Evolutionary conservation across 1,140 invertebrate genomes (phyloP).

Genomic region (Macrostomum lignano): DNA sequence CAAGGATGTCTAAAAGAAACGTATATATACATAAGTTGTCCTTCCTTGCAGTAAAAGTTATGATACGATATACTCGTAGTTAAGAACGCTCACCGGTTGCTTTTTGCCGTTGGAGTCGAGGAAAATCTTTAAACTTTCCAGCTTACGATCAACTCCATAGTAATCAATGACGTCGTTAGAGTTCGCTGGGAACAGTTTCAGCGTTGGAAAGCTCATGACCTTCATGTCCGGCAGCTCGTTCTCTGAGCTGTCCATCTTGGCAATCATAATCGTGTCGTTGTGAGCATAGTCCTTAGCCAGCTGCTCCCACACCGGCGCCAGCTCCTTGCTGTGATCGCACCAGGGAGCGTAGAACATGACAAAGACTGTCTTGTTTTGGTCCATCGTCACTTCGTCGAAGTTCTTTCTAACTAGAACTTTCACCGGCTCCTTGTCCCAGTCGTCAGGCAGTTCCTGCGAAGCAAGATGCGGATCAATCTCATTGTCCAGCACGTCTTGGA

Average conservation of each 20-base stretch:
- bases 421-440: constrained; percentile 82
- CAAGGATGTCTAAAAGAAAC: no score
- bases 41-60: no score
- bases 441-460: constrained; percentile 62
- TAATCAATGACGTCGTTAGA: constrained; percentile 40
- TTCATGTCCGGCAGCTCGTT: constrained; percentile 66
- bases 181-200: constrained; percentile 70
- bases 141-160: no score
- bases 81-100: no score
- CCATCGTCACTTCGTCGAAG: constrained; percentile 68
- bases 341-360: constrained; percentile 95
- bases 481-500: constrained; percentile 51
- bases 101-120: no score
- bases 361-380: constrained; percentile 63
- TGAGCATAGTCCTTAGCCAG: constrained; percentile 55
- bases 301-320: constrained; percentile 74
- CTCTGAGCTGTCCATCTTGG: constrained; percentile 87
- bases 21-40: no score
- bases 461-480: constrained; percentile 58
- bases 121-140: no score
- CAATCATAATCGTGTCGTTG: constrained; percentile 54
- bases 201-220: constrained; percentile 76
- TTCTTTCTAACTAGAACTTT: constrained; percentile 75
- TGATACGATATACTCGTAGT: no score
- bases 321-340: constrained; percentile 76